phyloP scores from a whole-genome alignment of 1,140 invertebrate species.

The Polypedilum pembai region DNA sequence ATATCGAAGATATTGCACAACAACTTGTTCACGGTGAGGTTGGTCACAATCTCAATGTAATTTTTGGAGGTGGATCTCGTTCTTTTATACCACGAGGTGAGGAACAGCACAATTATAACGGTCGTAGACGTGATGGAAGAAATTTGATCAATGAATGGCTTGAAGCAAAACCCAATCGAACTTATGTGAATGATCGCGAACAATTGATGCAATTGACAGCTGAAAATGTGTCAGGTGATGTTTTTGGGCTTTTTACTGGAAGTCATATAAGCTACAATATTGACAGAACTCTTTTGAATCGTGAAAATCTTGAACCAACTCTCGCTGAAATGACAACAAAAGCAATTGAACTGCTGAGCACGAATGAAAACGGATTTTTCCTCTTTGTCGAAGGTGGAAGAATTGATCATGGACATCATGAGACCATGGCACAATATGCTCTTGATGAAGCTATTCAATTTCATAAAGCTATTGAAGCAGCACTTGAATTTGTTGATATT shows the following conservation, averaged over 20 bases:
- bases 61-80: conserved; percentile 63
- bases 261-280: conserved; percentile 49
- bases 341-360: conserved; percentile 65
- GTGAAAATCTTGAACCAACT: conserved; percentile 47
- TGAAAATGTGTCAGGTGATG: conserved; percentile 37
- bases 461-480: conserved; percentile 50
- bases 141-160: conserved; percentile 59
- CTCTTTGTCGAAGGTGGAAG: conserved; percentile 62
- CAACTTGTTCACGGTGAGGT: conserved; percentile 64
- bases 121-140: conserved; percentile 51
- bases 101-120: conserved; percentile 51
- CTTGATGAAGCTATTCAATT: conserved; percentile 57
- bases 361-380: conserved; percentile 60
- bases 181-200: not conserved
- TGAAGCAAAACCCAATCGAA: conserved; percentile 41
- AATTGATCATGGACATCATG: conserved; percentile 60
- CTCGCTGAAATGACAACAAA: conserved; percentile 73
- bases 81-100: conserved; percentile 55
- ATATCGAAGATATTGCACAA: conserved; percentile 64
- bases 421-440: conserved; percentile 48
- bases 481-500: conserved; percentile 46
- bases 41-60: conserved; percentile 53
- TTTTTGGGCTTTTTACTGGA: conserved; percentile 47
- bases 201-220: conserved; percentile 32
- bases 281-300: conserved; percentile 47